Evolutionary conservation across 2,797 vertebrate species (phyloP), one percentile per base, ranked within the genome.

Genomic region (Halcyon badia): DNA sequence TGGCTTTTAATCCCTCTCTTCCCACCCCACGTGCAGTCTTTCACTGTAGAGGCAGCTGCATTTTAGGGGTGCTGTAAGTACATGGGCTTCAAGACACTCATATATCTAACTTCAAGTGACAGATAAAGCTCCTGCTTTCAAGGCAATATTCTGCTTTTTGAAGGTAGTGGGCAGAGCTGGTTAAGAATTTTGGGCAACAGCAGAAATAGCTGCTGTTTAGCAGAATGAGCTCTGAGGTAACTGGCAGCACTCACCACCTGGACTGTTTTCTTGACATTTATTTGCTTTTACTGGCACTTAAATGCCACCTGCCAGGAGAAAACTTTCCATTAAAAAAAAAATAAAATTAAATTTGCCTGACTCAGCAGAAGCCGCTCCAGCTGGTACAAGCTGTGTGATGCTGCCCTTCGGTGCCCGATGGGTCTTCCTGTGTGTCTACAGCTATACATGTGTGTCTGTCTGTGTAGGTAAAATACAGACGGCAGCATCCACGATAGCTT

Each of bases 251-350:
- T 93, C 18, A 82, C 96, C 95, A 96, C 90, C 94, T 96, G 97
- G 86, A 44, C 93, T 91, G 70, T 94, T 97, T 92, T 96, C 92
- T 86, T 97, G 94, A 95, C 88, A 91, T 96, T 97, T 87, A 95
- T 95, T 96, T 97, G 96, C 81, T 96, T 96, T 96, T 82, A 87
- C 93, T 97, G 97, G 94, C 96, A 79, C 86, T 89, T 94, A 83
- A 37, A 87, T 42, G 77, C 87, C 93, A 94, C 94, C 97, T 97
- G 97, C 91, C 37, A 96, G 80, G 57, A 90, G 88, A 94, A 65
- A 81, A 87, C 61, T 85, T 66, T 42, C 90, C 78, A 20, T 84
- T 5, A 69, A 60, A 41, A 79, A 41, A 76, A 65, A 28, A 57
- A 39, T 2, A 20, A 33, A 57, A 22, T n/a, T 10, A 25, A 51